phyloP scores from a whole-genome alignment of 2,113 vertebrate genomes.

The Macrotis lagotis region DNA sequence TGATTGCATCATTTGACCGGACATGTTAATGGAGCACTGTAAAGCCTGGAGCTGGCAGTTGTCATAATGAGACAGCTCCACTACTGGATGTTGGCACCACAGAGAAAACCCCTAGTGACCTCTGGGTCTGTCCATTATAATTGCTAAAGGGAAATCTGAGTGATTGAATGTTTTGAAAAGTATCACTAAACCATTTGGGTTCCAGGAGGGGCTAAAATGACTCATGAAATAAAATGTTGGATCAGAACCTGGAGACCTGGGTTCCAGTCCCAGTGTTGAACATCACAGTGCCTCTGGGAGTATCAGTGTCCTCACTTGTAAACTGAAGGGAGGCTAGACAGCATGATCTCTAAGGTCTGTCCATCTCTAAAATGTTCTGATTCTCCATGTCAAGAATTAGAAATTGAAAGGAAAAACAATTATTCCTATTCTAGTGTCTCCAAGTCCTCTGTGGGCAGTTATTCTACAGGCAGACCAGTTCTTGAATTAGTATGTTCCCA shows the following conservation, averaged over 20 bases:
- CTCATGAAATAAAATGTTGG: neutral
- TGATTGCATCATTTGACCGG: neutral
- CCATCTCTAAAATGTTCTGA: neutral
- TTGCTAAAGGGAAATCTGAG: neutral
- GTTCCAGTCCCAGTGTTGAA: neutral
- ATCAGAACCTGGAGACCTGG: neutral
- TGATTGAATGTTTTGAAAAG: conserved; percentile 3
- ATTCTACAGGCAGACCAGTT: neutral
- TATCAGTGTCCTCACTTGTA: neutral
- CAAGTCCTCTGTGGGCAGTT: conserved; percentile 16
- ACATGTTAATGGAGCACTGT: neutral
- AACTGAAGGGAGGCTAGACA: neutral
- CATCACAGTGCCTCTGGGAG: neutral
- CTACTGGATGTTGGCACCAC: neutral
- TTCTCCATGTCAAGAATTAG: neutral
- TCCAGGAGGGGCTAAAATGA: neutral
- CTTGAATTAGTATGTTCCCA: conserved; percentile 37
- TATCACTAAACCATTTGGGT: neutral
- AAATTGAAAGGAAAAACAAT: conserved; percentile 11
- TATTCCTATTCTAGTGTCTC: neutral
- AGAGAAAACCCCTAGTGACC: neutral
- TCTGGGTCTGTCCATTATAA: neutral
- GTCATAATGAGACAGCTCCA: neutral
- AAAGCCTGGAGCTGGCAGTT: neutral
- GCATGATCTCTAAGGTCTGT: neutral